A percentile compares a stretch with the other conserved stretches of the same genome.
These are phyloP conservation scores for Puntigrus tetrazona DNA, from an alignment of 2,113 vertebrate species.

Conservation along the genomic window DNA sequence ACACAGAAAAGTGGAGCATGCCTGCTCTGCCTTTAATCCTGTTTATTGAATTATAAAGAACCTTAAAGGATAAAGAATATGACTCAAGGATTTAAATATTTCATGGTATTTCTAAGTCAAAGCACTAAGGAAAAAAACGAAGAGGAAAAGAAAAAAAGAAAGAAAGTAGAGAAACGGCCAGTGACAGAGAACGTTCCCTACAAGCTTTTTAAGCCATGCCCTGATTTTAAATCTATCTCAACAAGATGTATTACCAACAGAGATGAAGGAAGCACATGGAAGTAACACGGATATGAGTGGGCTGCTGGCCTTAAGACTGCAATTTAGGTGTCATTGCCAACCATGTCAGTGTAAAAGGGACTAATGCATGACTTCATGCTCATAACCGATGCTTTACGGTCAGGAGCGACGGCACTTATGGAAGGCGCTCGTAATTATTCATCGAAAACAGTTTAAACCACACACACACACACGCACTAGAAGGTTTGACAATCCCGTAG, in stretches of 20 bases:
- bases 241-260: slow-evolving; percentile 34
- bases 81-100: slow-evolving; percentile 77
- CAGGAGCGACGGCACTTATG: not conserved
- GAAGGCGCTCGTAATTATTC: not conserved
- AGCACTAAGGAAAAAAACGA: slow-evolving; percentile 52
- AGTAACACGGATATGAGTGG: slow-evolving; percentile 8
- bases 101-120: slow-evolving; percentile 73
- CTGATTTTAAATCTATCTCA: slow-evolving; percentile 47
- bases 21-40: slow-evolving; percentile 77
- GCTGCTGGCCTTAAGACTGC: not conserved
- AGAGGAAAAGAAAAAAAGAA: slow-evolving; percentile 14
- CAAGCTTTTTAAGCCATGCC: slow-evolving; percentile 47
- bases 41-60: slow-evolving; percentile 87
- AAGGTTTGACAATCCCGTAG: not conserved
- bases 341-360: not conserved
- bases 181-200: slow-evolving; percentile 39
- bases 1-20: slow-evolving; percentile 72
- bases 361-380: slow-evolving; percentile 2
- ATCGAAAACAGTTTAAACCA: not conserved
- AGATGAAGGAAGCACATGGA: slow-evolving; percentile 11
- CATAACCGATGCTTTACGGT: slow-evolving; percentile 1
- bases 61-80: slow-evolving; percentile 81
- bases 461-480: not conserved
- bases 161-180: slow-evolving; percentile 20
- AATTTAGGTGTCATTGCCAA: not conserved